phyloP scores from a whole-genome alignment of 2,113 vertebrate species.

The Pseudois nayaur region DNA sequence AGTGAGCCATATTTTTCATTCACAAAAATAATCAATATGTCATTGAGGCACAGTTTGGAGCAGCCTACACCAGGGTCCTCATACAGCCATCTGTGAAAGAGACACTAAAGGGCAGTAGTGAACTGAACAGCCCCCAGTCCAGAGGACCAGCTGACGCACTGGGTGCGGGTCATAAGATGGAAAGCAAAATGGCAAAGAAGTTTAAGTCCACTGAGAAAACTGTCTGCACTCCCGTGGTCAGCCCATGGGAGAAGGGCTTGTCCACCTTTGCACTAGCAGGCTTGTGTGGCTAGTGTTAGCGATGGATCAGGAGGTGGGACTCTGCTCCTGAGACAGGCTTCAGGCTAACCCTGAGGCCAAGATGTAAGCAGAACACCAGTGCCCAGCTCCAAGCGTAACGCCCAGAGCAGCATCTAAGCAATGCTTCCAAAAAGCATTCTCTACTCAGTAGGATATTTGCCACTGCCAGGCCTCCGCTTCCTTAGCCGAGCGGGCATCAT shows the following conservation, averaged over 20 bases:
- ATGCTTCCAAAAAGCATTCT: background rate
- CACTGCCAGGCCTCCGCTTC: background rate
- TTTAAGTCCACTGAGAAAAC: background rate
- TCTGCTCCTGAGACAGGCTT: background rate
- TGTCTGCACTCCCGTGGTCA: background rate
- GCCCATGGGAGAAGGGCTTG: background rate
- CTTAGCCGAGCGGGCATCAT: background rate
- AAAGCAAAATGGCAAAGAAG: background rate
- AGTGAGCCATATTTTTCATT: background rate
- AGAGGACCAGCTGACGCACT: background rate
- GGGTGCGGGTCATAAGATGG: background rate
- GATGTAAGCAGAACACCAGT: background rate
- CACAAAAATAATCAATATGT: background rate
- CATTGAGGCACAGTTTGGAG: background rate
- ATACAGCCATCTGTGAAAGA: background rate
- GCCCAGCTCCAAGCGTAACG: background rate
- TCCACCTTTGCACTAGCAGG: no score
- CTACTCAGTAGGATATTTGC: background rate
- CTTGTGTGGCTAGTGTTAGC: background rate
- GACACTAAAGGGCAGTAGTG: background rate
- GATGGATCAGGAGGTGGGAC: accelerated
- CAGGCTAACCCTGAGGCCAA: background rate
- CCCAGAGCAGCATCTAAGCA: background rate
- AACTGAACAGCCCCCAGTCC: background rate
- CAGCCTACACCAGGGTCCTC: background rate